These are phyloP conservation scores for Liparis tanakae DNA, from an alignment of 2,797 vertebrate genomes.

Conservation along the genomic window DNA sequence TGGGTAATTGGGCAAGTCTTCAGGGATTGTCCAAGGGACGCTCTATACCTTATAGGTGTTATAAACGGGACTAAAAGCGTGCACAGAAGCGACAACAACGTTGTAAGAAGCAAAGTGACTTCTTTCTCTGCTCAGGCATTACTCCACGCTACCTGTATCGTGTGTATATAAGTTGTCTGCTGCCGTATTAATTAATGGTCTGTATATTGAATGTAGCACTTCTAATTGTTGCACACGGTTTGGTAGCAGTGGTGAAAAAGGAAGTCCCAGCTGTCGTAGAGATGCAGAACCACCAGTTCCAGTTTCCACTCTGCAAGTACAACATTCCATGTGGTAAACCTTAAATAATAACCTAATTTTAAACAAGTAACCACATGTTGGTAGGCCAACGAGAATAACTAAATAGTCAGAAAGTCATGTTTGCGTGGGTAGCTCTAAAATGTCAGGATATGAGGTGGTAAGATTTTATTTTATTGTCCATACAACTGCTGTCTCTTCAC, in stretches of 20 bases:
- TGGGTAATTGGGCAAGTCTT: neutral
- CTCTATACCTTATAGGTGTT: neutral
- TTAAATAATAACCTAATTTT: neutral
- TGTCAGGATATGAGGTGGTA: constrained; percentile 27
- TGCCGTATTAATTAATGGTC: neutral
- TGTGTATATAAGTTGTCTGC: neutral
- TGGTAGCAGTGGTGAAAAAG: neutral
- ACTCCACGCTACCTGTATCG: neutral
- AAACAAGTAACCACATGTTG: neutral
- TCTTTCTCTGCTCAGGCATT: too few species aligned
- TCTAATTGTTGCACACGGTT: neutral
- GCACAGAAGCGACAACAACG: too few species aligned
- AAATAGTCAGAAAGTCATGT: constrained; percentile 20
- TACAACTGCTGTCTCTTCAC: constrained; percentile 36
- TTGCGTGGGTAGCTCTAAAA: constrained; percentile 47
- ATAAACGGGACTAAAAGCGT: neutral
- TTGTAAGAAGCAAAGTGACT: too few species aligned
- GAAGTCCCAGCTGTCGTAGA: neutral
- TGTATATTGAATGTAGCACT: too few species aligned
- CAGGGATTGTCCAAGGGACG: neutral
- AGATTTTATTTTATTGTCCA: constrained; percentile 39
- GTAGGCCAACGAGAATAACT: constrained; percentile 10
- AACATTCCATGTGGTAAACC: constrained; percentile 17
- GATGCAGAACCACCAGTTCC: constrained; percentile 3
- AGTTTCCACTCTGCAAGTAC: constrained; percentile 1